A percentile compares a stretch with the other conserved stretches of the same genome.
These are phyloP conservation scores for Drosophila antonietae DNA, from an alignment of 2,888 invertebrate species.

Conservation along the genomic window DNA sequence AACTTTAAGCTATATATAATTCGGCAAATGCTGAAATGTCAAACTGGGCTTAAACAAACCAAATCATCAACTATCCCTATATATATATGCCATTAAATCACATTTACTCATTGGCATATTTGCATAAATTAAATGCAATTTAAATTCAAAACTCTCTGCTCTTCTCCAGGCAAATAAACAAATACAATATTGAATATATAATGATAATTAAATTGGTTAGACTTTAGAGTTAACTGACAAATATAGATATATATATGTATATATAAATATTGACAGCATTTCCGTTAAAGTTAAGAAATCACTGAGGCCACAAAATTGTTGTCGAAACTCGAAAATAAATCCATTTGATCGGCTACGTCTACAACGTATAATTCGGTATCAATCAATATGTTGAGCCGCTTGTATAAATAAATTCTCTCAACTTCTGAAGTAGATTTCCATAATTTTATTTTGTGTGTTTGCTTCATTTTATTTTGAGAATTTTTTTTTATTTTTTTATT, in stretches of 20 bases:
- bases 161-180: not conserved
- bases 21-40: not conserved
- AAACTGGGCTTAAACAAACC: not conserved
- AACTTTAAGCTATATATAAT: not conserved
- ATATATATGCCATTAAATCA: slow-evolving; percentile 1
- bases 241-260: too few species aligned
- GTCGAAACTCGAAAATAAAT: slow-evolving; percentile 19
- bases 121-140: slow-evolving; percentile 11
- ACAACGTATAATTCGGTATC: slow-evolving; percentile 23
- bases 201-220: slow-evolving; percentile 3
- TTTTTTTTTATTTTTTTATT: not conserved
- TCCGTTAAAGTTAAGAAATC: not conserved
- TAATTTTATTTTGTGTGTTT: slow-evolving; percentile 30
- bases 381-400: slow-evolving; percentile 38
- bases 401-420: slow-evolving; percentile 42
- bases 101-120: not conserved
- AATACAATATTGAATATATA: not conserved
- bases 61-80: not conserved
- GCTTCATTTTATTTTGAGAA: slow-evolving; percentile 6
- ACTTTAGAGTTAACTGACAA: not conserved
- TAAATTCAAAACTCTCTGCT: slow-evolving; percentile 4
- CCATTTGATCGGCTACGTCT: slow-evolving; percentile 2
- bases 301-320: slow-evolving; percentile 14
- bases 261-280: slow-evolving; percentile 8
- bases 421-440: slow-evolving; percentile 69